Conservation (phyloP, 2,888 invertebrate genomes). For the Acrobasis repandana region DNA sequence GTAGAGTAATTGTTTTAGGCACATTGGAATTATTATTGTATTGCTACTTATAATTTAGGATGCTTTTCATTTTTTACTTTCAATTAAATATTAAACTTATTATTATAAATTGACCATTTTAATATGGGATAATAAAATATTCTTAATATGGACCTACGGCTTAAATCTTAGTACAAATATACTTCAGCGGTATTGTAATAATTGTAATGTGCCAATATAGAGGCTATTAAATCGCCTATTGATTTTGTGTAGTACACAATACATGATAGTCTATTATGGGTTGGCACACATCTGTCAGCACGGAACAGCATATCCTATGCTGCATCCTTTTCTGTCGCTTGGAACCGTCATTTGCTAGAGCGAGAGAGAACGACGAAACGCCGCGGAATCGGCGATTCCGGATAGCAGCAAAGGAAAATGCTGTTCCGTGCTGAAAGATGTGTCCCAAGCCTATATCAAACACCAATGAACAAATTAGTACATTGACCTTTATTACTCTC, state of each 20-base stretch:
- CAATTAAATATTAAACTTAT: neutral
- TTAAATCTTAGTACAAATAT: conserved; percentile 56
- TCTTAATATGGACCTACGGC: conserved; percentile 32
- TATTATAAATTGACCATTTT: neutral
- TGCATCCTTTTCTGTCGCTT: too few relatives aligned
- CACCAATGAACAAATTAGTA: neutral
- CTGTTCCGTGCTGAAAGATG: too few relatives aligned
- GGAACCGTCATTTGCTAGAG: too few relatives aligned
- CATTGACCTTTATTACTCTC: neutral
- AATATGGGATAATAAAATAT: neutral
- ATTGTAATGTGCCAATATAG: conserved; percentile 44
- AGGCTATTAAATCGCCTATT: conserved; percentile 33
- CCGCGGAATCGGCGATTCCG: too few relatives aligned
- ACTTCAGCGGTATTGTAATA: conserved; percentile 38
- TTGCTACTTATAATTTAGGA: neutral
- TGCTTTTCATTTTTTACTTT: conserved; percentile 7
- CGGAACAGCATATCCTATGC: too few relatives aligned
- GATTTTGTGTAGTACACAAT: conserved; percentile 18
- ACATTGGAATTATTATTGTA: conserved; percentile 40
- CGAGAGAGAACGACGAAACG: too few relatives aligned
- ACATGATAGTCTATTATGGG: neutral
- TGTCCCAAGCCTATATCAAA: too few relatives aligned
- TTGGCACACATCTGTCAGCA: too few relatives aligned
- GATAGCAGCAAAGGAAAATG: too few relatives aligned
- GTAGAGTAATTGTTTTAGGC: conserved; percentile 35